Base-by-base conservation (phyloP, 2,113 vertebrate species). In the Dendropsophus ebraccatus region DNA sequence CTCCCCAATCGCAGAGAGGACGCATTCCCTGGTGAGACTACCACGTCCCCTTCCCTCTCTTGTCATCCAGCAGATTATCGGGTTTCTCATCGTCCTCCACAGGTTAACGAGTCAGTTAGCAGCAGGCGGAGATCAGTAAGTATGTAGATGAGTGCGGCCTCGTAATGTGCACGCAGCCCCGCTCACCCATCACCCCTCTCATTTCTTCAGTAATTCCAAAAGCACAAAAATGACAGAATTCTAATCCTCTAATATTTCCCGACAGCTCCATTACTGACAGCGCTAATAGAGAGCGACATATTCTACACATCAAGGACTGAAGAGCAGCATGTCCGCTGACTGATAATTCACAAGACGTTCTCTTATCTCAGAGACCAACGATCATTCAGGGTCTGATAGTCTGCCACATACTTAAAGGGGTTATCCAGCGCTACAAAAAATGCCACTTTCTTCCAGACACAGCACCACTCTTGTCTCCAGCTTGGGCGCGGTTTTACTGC, bases 91-190 rank as follows among this genome's bases (percentile, higher is more conserved):
- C 54, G 69, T 78, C 37, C 58, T 78, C 45, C 54, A 74, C 37
- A 74, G 74, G 74, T 69, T 78, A 78, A 85, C 78, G 73, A 78
- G 60, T 85, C 23, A 78, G 60, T 84, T 65, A 17, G 30, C 32
- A 28, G 41, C 83, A 67, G 62, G 76, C 45, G 49, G 72, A 65
- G 49, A 37, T 67, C 41, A 52, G 74, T 52, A 41, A 69, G 54
- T 85, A 85, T 85, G 74, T 49, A 85, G 69, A 85, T 77, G 30
- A 41, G 52, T 60, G 58, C 70, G 37, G 21, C 47, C 74, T 54
- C 23, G 41, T 60, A 75, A 84, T 74, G 47, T 16, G n/a, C 28
- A 30, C 67, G 50, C 21, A 83, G 30, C 23, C 50, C 17, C n/a
- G 67, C 67, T 73, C 72, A 37, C 49, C 74, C 50, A 83, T 56